Conservation (phyloP, 2,113 vertebrate genomes). For the Chaetops frenatus region DNA sequence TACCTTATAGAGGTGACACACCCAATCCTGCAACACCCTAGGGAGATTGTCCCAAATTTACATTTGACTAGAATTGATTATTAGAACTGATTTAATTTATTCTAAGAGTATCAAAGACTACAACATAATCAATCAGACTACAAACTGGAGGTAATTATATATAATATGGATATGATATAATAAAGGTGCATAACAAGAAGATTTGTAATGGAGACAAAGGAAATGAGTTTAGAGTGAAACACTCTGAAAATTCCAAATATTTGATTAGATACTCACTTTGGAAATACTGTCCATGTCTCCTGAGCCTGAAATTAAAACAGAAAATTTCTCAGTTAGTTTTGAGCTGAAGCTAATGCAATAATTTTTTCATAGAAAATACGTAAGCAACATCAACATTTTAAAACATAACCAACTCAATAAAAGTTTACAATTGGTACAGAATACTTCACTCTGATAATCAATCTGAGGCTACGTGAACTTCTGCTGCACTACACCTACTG, state of each 20-base stretch:
- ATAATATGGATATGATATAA: background rate
- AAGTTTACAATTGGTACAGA: background rate
- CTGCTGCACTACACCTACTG: background rate
- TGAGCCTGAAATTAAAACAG: conserved; percentile 78
- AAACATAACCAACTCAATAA: background rate
- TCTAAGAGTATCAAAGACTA: background rate
- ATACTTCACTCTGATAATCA: background rate
- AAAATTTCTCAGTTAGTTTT: conserved; percentile 32
- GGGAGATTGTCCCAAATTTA: background rate
- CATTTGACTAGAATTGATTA: background rate
- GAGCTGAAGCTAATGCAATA: background rate
- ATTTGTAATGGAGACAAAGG: background rate
- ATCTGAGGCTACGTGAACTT: background rate
- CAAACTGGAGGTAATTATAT: background rate
- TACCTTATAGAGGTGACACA: background rate
- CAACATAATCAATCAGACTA: background rate
- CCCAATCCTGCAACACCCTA: background rate
- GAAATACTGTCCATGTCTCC: conserved; percentile 99
- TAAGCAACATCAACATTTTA: background rate
- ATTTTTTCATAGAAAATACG: background rate
- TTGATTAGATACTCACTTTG: conserved; percentile 78
- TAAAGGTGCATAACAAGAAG: background rate
- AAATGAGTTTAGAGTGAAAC: background rate
- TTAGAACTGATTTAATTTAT: background rate
- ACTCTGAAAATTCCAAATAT: background rate